These are phyloP conservation scores for Acrocephalus scirpaceus DNA, from an alignment of 2,797 vertebrate genomes.

Conservation along the genomic window DNA sequence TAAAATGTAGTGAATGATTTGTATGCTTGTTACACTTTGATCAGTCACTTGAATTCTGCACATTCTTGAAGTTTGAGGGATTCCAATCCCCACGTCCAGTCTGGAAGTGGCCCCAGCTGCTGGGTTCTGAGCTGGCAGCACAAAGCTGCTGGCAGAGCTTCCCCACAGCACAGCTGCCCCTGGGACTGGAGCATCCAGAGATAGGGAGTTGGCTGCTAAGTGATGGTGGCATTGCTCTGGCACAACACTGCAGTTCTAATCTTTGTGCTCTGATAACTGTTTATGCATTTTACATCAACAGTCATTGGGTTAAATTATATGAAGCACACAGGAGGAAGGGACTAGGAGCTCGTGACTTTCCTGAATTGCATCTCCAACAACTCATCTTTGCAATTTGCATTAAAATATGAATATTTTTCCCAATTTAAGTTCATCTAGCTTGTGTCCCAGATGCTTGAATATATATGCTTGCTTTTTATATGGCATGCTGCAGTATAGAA, in stretches of 20 bases:
- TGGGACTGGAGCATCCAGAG: background rate
- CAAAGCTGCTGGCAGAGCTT: background rate
- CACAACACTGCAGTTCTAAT: background rate
- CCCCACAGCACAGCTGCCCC: fast-evolving
- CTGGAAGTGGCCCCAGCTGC: background rate
- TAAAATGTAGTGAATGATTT: background rate
- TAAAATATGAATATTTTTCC: background rate
- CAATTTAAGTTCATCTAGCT: background rate
- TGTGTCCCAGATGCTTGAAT: background rate
- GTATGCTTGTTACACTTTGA: background rate
- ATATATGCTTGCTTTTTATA: background rate
- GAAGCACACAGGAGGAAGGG: background rate
- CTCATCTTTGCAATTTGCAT: background rate
- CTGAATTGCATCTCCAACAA: background rate
- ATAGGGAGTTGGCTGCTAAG: background rate
- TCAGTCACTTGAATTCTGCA: background rate
- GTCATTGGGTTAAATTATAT: background rate
- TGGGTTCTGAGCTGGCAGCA: background rate
- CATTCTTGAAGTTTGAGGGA: background rate
- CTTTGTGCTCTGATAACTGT: background rate
- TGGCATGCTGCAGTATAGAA: background rate
- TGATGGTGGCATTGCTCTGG: background rate
- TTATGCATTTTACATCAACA: background rate
- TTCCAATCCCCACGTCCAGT: background rate
- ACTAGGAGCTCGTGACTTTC: background rate